Evolutionary conservation across 2,888 invertebrate genomes (phyloP), one percentile per base, ranked within the genome.

Genomic region (Standfussiana lucernea): DNA sequence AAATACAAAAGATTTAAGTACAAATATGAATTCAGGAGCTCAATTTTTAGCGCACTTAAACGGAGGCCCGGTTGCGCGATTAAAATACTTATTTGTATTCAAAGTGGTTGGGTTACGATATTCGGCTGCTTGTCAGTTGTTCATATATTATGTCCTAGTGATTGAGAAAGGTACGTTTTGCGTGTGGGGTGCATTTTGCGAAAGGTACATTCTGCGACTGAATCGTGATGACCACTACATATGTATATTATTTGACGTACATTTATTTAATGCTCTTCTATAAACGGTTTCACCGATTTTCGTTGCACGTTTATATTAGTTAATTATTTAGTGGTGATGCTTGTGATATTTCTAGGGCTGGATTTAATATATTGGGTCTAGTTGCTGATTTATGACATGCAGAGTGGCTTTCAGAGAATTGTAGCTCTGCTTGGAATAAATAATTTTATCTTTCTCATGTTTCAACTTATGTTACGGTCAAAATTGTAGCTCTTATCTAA

Each of bases 81-180:
- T 80, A 84, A 80, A 81, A 61, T 40, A 71, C 32, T 59, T 53
- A 62, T n/a, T n/a, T 85, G 65, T 47, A 56, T 78, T 74, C 47
- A 53, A 66, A 80, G 68, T 70, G 37, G 6, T 32, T 59, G 18
- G 59, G 32, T 56, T 32, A 75, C 18, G 59, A 75, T 65, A 73
- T 47, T 68, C 32, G 6, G 13, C 35, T 47, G 47, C 13, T 35
- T 28, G 15, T 28, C 42, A 40, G 50, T 59, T 37, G 28, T 67
- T 67, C 37, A 37, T 65, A 37, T 78, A 47, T 61, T 56, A 50
- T 62, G 32, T 45, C 28, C 18, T 47, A 24, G 11, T 40, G 47
- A 62, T 47, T 72, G n/a, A n/a, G n/a, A n/a, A n/a, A n/a, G n/a
- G n/a, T n/a, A n/a, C n/a, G n/a, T n/a, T n/a, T n/a, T n/a, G n/a